Percentiles rank a stretch among this genome's conserved stretches.
Evolutionary conservation across 2,797 vertebrate genomes (phyloP).

Genomic region (Loris lydekkerianus): DNA sequence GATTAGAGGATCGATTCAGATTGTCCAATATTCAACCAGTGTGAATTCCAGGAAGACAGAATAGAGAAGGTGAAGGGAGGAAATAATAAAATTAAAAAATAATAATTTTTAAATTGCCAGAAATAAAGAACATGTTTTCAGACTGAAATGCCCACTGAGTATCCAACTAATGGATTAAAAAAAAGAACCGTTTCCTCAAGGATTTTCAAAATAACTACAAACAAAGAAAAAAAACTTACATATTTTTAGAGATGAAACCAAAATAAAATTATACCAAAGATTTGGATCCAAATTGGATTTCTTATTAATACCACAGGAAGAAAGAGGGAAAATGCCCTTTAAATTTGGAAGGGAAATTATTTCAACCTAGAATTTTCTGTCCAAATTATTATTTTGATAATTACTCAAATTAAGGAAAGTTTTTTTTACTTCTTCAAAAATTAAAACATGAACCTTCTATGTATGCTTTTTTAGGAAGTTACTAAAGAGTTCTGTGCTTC

Average conservation of each 20-base stretch:
- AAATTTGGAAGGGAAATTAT: slow-evolving; percentile 8
- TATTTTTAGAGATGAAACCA: slow-evolving; percentile 23
- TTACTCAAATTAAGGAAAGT: neutral
- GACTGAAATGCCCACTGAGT: neutral
- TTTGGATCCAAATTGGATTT: neutral
- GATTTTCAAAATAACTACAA: slow-evolving; percentile 13
- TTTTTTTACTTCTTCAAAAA: neutral
- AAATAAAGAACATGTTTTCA: slow-evolving; percentile 24
- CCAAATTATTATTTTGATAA: neutral
- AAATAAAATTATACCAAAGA: neutral
- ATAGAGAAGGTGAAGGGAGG: neutral
- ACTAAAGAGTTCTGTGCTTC: neutral
- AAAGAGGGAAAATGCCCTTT: neutral
- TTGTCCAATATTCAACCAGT: neutral
- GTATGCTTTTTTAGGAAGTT: neutral
- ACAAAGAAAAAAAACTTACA: neutral
- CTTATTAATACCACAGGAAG: neutral
- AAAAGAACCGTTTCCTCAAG: neutral
- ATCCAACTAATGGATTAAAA: neutral
- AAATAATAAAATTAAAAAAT: neutral
- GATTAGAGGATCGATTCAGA: neutral
- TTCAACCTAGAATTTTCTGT: neutral
- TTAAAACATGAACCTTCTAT: neutral
- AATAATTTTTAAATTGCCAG: neutral
- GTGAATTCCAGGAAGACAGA: neutral